Conservation (phyloP, 2,888 invertebrate genomes). For the Conus canariensis region DNA sequence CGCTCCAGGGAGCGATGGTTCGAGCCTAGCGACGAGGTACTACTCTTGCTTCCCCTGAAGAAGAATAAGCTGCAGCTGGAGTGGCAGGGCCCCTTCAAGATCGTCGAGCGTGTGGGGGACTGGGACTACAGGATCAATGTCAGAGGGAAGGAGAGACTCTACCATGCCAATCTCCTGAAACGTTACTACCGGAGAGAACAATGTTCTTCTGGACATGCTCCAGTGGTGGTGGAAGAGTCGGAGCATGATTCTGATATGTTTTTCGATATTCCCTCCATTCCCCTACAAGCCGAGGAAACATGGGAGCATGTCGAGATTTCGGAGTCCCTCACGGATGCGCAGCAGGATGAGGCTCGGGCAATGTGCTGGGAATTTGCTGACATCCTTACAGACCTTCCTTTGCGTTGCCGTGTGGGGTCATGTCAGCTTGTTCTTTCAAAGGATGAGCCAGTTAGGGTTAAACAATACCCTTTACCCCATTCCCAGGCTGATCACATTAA, state of each 20-base stretch:
- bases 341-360: neutral
- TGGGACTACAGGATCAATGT: neutral
- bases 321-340: neutral
- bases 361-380: neutral
- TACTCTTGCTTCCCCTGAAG: neutral
- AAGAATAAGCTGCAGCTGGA: neutral
- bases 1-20: neutral
- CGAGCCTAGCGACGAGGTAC: neutral
- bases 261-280: neutral
- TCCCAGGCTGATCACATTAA: neutral
- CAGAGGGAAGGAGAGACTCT: neutral
- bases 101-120: neutral
- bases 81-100: neutral
- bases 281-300: neutral
- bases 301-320: neutral
- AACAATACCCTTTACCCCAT: constrained; percentile 27
- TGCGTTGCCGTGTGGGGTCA: neutral
- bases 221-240: neutral
- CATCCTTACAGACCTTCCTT: neutral
- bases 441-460: neutral
- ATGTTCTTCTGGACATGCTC: too few relatives aligned
- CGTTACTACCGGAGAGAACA: neutral
- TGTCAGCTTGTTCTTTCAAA: neutral
- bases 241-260: neutral
- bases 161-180: constrained; percentile 36